These are phyloP conservation scores for Globia sparganii DNA, from an alignment of 2,888 invertebrate species.

Conservation along the genomic window DNA sequence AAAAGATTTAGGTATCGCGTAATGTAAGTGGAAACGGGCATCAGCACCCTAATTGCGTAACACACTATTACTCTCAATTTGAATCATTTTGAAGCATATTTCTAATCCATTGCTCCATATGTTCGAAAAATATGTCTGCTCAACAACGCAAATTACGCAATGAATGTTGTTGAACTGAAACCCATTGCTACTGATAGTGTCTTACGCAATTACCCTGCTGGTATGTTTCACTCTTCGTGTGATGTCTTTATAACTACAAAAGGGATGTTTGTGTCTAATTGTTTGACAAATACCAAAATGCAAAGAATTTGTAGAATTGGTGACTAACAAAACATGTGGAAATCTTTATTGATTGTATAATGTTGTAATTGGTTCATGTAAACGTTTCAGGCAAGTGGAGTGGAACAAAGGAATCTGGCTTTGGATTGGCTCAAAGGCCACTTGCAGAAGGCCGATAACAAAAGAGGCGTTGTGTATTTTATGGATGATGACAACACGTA, in stretches of 20 bases:
- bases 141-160: no score
- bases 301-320: constrained; percentile 10
- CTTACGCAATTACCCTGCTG: no score
- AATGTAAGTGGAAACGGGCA: background rate
- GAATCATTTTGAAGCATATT: no score
- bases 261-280: constrained; percentile 48
- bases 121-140: no score
- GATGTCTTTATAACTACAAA: constrained; percentile 12
- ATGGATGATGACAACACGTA: constrained; percentile 99
- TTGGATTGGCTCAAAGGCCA: constrained; percentile 94
- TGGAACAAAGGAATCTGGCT: constrained; percentile 97
- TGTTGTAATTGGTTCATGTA: constrained; percentile 31
- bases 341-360: constrained; percentile 5
- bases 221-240: constrained; percentile 34
- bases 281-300: constrained; percentile 26
- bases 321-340: constrained; percentile 48
- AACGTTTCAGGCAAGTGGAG: constrained; percentile 93
- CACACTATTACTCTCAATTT: no score
- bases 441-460: constrained; percentile 86
- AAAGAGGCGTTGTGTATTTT: constrained; percentile 96
- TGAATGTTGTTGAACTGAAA: no score
- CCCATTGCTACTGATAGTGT: no score
- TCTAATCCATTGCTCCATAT: no score
- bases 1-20: background rate
- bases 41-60: no score